Base-by-base conservation (phyloP, 1,140 invertebrate genomes). In the Heterodera carotae region DNA sequence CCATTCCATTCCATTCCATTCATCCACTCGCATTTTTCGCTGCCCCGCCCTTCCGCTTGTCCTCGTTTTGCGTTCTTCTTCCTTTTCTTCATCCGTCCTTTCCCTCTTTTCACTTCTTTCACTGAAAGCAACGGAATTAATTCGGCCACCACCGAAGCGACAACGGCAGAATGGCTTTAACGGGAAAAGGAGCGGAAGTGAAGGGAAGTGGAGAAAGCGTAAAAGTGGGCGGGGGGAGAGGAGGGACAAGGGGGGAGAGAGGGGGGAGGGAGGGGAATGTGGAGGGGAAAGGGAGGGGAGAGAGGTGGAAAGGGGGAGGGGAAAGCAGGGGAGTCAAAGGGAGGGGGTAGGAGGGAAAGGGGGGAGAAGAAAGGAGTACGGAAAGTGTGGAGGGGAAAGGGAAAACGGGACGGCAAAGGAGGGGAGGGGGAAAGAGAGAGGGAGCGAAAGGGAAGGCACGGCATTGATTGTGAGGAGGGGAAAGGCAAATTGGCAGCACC, bases 401-500 rank as follows among this genome's bases (percentile, higher is more conserved):
- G 27, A 4, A 66, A 29, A 66, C 5, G 10, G 27, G 27, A 12
- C n/a, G 62, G 60, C 7, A n/a, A 62, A 22, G 29, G n/a, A 18
- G 60, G n/a, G n/a, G n/a, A 8, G 29, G n/a, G 60, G n/a, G 60
- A 53, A 53, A 6, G 25, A 10, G n/a, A 66, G 12, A 66, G 7
- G 10, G 27, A 66, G 12, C n/a, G 62, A 18, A 62, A n/a, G 18
- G 29, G 29, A 8, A 18, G 60, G n/a, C 7, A 7, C 7, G 29
- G 59, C 59, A 66, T 66, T 66, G 62, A 66, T 66, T 66, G 62
- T 66, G 39, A n/a, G n/a, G n/a, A n/a, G n/a, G n/a, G 39, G 39
- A 22, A 18, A 18, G 48, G 12, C 48, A 53, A 53, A 53, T 53
- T 53, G 48, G 48, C 48, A 22, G 48, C 12, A 22, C 48, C 48